Conservation (phyloP, 2,888 invertebrate species). For the Melikaiella ostensackeni region DNA sequence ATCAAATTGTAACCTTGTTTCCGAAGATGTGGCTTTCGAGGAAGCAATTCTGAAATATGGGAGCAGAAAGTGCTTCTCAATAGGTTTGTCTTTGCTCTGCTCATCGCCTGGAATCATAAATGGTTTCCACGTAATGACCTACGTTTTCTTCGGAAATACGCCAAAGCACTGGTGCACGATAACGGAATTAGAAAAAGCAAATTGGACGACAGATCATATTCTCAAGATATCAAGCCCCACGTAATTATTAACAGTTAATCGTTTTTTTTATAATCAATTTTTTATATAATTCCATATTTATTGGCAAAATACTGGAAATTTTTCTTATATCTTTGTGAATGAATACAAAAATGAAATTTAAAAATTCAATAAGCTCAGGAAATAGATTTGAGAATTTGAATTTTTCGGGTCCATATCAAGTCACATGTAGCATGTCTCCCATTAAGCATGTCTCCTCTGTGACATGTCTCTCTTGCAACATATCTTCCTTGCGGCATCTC, state of each 20-base stretch:
- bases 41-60: constrained; percentile 27
- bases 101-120: constrained; percentile 77
- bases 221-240: constrained; percentile 44
- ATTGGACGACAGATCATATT: constrained; percentile 51
- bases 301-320: no score
- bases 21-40: not conserved
- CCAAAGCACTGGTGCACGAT: constrained; percentile 47
- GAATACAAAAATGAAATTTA: no score
- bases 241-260: not conserved
- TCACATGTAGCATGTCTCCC: no score
- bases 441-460: no score
- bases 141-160: constrained; percentile 76
- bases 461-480: no score
- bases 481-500: no score
- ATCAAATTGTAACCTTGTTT: not conserved
- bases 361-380: no score
- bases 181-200: constrained; percentile 44
- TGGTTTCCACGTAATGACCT: constrained; percentile 78
- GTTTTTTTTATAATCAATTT: not conserved
- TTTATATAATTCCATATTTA: no score
- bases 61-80: constrained; percentile 45
- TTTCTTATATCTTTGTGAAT: no score
- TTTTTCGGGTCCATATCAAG: no score
- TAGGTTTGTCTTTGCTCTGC: constrained; percentile 58
- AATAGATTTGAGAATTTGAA: no score